Conservation (phyloP, 2,888 invertebrate species). For the Drosophila diplacantha region DNA sequence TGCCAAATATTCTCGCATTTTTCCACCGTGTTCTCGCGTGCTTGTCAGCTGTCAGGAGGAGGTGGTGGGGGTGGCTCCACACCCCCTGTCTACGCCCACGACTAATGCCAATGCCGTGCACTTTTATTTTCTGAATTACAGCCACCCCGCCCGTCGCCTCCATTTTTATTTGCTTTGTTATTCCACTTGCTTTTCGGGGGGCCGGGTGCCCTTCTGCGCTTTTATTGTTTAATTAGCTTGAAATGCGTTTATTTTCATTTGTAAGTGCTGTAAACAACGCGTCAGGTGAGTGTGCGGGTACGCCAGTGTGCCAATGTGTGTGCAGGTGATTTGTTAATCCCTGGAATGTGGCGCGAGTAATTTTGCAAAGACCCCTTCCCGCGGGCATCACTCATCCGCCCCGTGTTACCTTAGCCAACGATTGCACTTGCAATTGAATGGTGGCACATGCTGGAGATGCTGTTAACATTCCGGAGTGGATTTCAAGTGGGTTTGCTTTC, state of each 20-base stretch:
- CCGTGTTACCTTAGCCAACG: constrained; percentile 16
- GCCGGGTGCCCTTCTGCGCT: constrained; percentile 35
- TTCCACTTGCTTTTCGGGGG: constrained; percentile 46
- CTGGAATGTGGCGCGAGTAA: constrained; percentile 49
- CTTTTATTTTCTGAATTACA: constrained; percentile 44
- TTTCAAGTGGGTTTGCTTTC: constrained; percentile 21
- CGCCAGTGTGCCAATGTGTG: constrained; percentile 17
- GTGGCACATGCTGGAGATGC: constrained; percentile 17
- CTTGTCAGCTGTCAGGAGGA: constrained; percentile 61
- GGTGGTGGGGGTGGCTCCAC: constrained; percentile 24
- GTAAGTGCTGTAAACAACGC: constrained; percentile 65
- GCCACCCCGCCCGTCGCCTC: constrained; percentile 7
- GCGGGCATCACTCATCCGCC: constrained; percentile 11
- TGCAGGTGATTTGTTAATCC: constrained; percentile 61
- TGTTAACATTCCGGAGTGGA: constrained; percentile 35
- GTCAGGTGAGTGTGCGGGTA: constrained; percentile 36
- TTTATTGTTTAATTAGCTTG: constrained; percentile 72
- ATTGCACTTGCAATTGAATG: constrained; percentile 27
- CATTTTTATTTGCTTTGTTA: constrained; percentile 57
- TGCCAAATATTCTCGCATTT: neutral
- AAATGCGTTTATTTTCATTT: constrained; percentile 72
- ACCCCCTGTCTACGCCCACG: constrained; percentile 33
- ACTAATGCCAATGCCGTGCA: constrained; percentile 42
- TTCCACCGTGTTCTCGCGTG: constrained; percentile 21
- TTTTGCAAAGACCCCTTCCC: constrained; percentile 18